Base-by-base conservation (phyloP, 2,797 vertebrate genomes). In the Gymnocypris eckloni region DNA sequence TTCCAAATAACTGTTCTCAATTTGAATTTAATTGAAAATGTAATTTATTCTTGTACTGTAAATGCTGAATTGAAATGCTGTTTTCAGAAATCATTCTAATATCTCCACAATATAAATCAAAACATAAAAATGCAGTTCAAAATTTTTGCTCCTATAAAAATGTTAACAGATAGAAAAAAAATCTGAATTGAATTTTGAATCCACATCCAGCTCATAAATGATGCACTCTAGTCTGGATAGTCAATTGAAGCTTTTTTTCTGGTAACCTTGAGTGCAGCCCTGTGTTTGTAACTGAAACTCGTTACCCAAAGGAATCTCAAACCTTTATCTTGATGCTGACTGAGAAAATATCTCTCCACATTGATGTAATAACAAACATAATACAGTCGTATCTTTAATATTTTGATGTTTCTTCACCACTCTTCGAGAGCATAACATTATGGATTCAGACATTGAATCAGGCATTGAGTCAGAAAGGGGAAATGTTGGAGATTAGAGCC, bases 321-420 rank as follows among this genome's bases (percentile, higher is more conserved):
- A 66, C 59, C 41, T 64, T 45, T 18, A 79, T 45, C 77, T 79
- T 15, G 9, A 37, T 22, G 1, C 56, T 64, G 20, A 72, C 37
- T 66, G 6, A 50, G 20, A 77, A 15, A 18, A 28, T 16, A 43
- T 56, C 20, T 6, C 52, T 11, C 18, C 39, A n/a, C 15, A 72
- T 59, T 73, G 39, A 56, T 66, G 20, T 22, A 54, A 81, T 28
- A 25, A 41, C 80, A 71, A 54, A 41, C 15, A 25, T 43, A 10
- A 13, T 16, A 4, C 37, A 64, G 10, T 15, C 20, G 4, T 75
- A 33, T 76, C 28, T 70, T 84, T 54, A 50, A 64, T 67, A 84
- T 84, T 67, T 89, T 81, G 50, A 43, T 69, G 33, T 80, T 78
- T 43, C 33, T 56, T 25, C 37, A 33, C 45, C 59, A 83, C 18